A percentile compares a stretch with the other conserved stretches of the same genome.
These are phyloP conservation scores for Drosophila nasuta DNA, from an alignment of 1,140 invertebrate genomes.

Conservation along the genomic window DNA sequence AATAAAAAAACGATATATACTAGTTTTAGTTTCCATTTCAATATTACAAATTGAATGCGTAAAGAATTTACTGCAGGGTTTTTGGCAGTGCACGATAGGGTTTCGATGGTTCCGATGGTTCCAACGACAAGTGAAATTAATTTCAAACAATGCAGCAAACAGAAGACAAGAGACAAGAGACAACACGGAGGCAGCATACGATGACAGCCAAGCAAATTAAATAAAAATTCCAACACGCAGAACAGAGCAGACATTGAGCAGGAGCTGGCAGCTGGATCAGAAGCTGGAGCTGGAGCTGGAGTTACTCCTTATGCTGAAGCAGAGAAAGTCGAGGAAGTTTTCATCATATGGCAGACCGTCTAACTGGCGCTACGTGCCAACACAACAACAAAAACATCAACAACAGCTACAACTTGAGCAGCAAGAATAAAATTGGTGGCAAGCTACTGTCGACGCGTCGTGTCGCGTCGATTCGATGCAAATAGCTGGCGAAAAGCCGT, in stretches of 20 bases:
- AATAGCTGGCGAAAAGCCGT: slow-evolving; percentile 43
- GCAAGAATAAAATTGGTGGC: slow-evolving; percentile 14
- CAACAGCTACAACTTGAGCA: not conserved
- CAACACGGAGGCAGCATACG: slow-evolving; percentile 36
- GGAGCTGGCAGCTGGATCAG: slow-evolving; percentile 6
- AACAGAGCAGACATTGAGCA: slow-evolving; percentile 31
- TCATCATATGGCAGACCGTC: slow-evolving; percentile 50
- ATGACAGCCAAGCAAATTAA: slow-evolving; percentile 70
- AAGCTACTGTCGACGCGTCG: slow-evolving; percentile 10
- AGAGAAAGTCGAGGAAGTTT: slow-evolving; percentile 31
- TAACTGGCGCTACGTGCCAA: slow-evolving; percentile 50
- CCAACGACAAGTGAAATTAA: slow-evolving; percentile 79
- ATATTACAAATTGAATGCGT: too few relatives aligned
- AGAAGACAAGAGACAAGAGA: slow-evolving; percentile 61
- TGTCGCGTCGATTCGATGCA: slow-evolving; percentile 31
- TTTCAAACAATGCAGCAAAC: slow-evolving; percentile 80
- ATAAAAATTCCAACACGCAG: slow-evolving; percentile 78
- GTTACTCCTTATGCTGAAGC: not conserved
- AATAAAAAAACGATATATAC: too few relatives aligned
- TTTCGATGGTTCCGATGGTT: slow-evolving; percentile 22
- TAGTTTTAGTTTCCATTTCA: too few relatives aligned
- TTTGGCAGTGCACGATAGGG: slow-evolving; percentile 21
- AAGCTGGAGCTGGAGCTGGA: not conserved
- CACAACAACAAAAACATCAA: not conserved
- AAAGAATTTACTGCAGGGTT: not conserved